These are phyloP conservation scores for Xylocampa areola DNA, from an alignment of 2,888 invertebrate genomes.

Conservation along the genomic window DNA sequence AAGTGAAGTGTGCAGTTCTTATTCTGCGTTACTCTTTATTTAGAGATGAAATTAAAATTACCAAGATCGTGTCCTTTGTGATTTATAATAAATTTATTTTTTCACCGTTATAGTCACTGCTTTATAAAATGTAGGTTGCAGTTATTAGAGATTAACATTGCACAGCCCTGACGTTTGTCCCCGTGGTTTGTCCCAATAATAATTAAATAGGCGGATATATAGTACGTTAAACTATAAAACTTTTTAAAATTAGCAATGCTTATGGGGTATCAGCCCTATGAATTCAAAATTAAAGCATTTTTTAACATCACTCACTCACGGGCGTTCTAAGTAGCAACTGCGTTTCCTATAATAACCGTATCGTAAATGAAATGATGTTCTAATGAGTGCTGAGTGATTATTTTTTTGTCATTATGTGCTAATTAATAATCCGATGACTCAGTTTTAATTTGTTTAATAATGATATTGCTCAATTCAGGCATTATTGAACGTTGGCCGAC, in stretches of 20 bases:
- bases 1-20: slow-evolving; percentile 23
- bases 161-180: slow-evolving; percentile 21
- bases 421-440: slow-evolving; percentile 21
- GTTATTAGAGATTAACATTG: slow-evolving; percentile 2
- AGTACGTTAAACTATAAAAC: too few relatives aligned
- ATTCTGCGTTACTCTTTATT: slow-evolving; percentile 14
- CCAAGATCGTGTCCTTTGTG: not conserved
- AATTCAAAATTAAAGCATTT: too few relatives aligned
- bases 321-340: slow-evolving; percentile 15
- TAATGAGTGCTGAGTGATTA: slow-evolving; percentile 14
- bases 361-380: not conserved
- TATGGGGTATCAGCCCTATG: too few relatives aligned
- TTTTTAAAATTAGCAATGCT: too few relatives aligned
- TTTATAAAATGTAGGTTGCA: not conserved
- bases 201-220: not conserved
- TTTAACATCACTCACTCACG: not conserved
- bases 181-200: too few relatives aligned
- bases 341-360: not conserved
- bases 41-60: not conserved
- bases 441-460: not conserved
- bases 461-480: not conserved
- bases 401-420: slow-evolving; percentile 17
- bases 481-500: not conserved
- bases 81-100: not conserved
- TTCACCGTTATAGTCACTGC: not conserved